Evolutionary conservation across 2,888 invertebrate genomes (phyloP).

Genomic region (Aproaerema taeniolella): DNA sequence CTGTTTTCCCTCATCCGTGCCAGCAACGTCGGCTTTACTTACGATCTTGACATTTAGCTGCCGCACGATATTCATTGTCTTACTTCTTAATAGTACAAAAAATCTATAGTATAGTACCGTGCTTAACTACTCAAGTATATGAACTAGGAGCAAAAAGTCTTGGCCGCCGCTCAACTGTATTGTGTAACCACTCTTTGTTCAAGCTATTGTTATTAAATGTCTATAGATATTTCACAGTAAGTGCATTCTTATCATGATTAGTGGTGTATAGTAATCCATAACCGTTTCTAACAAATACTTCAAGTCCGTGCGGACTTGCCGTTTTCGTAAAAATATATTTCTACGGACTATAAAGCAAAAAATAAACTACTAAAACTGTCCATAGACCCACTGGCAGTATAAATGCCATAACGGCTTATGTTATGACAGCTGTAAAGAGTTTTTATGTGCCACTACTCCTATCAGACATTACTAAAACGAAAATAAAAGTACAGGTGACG

Average conservation of each 20-base stretch:
- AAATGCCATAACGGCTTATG: too few species aligned
- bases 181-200: slow-evolving; percentile 27
- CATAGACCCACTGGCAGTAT: too few species aligned
- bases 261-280: not conserved
- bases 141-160: slow-evolving; percentile 7
- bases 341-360: too few species aligned
- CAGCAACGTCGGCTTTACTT: slow-evolving; percentile 16
- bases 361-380: too few species aligned
- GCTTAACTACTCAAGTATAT: not conserved
- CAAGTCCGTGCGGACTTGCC: too few species aligned
- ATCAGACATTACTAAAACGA: too few species aligned
- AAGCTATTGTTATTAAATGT: slow-evolving; percentile 22
- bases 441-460: too few species aligned
- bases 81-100: slow-evolving; percentile 13
- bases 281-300: not conserved
- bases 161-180: slow-evolving; percentile 17
- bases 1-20: slow-evolving; percentile 1
- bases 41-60: slow-evolving; percentile 37
- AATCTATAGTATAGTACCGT: not conserved
- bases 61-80: slow-evolving; percentile 27
- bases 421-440: too few species aligned
- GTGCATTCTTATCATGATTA: slow-evolving; percentile 6
- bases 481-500: too few species aligned
- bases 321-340: too few species aligned
- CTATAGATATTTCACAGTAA: slow-evolving; percentile 17